A percentile compares a stretch with the other conserved stretches of the same genome.
These are phyloP conservation scores for Pleuronectes platessa DNA, from an alignment of 2,113 vertebrate genomes.

Conservation along the genomic window DNA sequence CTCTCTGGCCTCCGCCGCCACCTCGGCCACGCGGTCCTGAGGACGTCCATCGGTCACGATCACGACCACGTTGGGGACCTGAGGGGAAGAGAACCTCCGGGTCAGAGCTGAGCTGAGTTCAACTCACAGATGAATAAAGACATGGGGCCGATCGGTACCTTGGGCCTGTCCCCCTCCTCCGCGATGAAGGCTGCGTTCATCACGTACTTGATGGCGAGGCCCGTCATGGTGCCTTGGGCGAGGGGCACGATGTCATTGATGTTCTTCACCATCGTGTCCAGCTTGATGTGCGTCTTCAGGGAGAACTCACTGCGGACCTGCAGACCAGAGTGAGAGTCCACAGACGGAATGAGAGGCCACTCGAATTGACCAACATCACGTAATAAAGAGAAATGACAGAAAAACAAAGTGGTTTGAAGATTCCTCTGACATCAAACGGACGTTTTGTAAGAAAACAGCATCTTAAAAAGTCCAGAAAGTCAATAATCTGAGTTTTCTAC, in stretches of 20 bases:
- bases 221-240: constrained; percentile 98
- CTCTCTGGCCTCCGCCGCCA: constrained; percentile 89
- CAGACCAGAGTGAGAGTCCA: neutral
- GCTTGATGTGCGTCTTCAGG: constrained; percentile 85
- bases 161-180: constrained; percentile 87
- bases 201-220: constrained; percentile 93
- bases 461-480: too few species aligned
- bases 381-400: too few species aligned
- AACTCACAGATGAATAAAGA: too few species aligned
- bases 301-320: constrained; percentile 93
- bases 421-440: too few species aligned
- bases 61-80: constrained; percentile 89
- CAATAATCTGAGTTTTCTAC: too few species aligned
- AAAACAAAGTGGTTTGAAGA: too few species aligned
- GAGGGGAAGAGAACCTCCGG: neutral
- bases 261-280: constrained; percentile 87
- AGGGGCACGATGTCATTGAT: constrained; percentile 91
- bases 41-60: constrained; percentile 95
- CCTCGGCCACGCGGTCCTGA: constrained; percentile 94
- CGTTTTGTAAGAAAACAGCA: too few species aligned
- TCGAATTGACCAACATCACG: too few species aligned
- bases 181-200: constrained; percentile 91
- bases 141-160: constrained; percentile 40
- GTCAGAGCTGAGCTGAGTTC: neutral
- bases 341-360: too few species aligned